These are phyloP conservation scores for Strix uralensis DNA, from an alignment of 2,113 vertebrate species.

Conservation along the genomic window DNA sequence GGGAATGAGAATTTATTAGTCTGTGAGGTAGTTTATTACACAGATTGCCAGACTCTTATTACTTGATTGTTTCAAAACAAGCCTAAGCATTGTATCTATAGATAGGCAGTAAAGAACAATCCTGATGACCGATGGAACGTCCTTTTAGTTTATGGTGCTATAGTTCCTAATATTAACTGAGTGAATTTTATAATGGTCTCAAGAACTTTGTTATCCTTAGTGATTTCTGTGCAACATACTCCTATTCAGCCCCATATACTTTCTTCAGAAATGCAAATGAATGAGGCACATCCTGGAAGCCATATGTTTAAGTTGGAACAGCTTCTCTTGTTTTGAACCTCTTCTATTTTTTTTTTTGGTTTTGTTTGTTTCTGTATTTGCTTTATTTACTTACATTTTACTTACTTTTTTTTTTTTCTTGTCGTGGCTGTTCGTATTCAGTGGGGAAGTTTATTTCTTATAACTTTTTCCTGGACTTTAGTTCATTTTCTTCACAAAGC, in stretches of 20 bases:
- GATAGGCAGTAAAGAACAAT: neutral
- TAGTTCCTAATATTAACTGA: neutral
- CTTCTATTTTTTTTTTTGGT: neutral
- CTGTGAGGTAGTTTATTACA: neutral
- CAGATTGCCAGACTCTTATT: neutral
- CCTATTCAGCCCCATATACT: neutral
- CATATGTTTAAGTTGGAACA: neutral
- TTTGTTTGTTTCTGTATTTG: neutral
- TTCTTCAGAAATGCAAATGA: neutral
- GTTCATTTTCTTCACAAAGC: neutral
- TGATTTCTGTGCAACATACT: neutral
- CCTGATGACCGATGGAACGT: neutral
- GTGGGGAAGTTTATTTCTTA: neutral
- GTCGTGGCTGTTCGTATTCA: neutral
- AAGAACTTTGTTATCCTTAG: neutral
- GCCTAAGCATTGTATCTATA: neutral
- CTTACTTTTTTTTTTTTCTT: neutral
- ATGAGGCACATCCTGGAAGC: neutral
- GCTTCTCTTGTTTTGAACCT: neutral
- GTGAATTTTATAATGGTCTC: neutral
- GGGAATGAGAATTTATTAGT: neutral
- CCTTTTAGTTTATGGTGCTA: neutral
- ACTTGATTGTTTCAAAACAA: neutral
- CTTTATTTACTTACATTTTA: neutral
- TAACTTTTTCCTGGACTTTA: neutral